Evolutionary conservation across 2,113 vertebrate species (phyloP), one percentile per base, ranked within the genome.

Genomic region (Megaceryle torquata): DNA sequence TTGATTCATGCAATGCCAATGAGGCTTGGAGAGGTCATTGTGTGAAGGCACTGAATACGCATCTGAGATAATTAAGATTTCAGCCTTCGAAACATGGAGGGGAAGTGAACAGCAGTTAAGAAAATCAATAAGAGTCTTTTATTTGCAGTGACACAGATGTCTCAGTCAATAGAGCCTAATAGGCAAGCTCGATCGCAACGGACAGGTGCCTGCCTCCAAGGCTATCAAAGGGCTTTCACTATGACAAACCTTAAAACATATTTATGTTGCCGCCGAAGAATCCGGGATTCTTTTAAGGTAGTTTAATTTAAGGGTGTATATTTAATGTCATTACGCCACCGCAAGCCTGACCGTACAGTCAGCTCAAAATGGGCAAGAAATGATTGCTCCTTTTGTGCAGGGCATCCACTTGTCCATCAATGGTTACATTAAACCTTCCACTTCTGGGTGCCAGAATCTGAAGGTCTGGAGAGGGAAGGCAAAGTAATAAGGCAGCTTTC

Each of bases 141-240:
- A 99, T 99, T 99, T 98, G 98, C 98, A 97, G 98, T 99, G 99
- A 99, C 99, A 99, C 99, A 98, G 99, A 99, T 99, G 99, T 99
- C 99, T 99, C 99, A 99, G 99, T 99, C 99, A 99, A 99, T 99
- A 99, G 98, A 98, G 99, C 98, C 99, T 99, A 99, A 99, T 98
- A 99, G 99, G 99, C 98, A 98, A 97, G 98, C 98, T 97, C 98
- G 98, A 99, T 98, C 96, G 98, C 98, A 83, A 97, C 31, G 97
- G 98, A 98, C 98, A 98, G 98, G 98, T 96, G 97, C 97, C 94
- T 97, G 97, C 97, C 98, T 97, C 96, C 96, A 51, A 97, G 98
- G 97, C 97, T 97, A 97, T 97, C 97, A 96, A 96, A 97, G 96
- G 95, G 96, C 93, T 97, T 94, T 96, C 89, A 63, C 97, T 74